Percentiles rank a stretch among this genome's conserved stretches.
Evolutionary conservation across 2,888 invertebrate genomes (phyloP).

Genomic region (Acleris holmiana): DNA sequence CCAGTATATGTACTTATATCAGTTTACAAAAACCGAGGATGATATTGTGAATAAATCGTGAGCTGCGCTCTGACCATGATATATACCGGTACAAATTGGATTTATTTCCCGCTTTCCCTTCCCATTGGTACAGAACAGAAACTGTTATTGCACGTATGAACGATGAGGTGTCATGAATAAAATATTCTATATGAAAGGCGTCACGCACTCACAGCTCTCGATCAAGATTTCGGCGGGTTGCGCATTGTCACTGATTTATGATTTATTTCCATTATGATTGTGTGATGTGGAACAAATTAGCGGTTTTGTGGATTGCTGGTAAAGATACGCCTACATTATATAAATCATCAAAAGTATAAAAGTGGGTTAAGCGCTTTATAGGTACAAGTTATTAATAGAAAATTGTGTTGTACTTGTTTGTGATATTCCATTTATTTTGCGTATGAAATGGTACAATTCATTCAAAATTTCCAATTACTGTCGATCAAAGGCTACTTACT

Average conservation of each 20-base stretch:
- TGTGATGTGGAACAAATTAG: slow-evolving; percentile 6
- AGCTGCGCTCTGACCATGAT: slow-evolving; percentile 74
- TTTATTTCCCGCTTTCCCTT: slow-evolving; percentile 75
- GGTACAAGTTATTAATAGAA: too few species aligned
- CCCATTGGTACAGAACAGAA: slow-evolving; percentile 71
- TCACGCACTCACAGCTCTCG: slow-evolving; percentile 56
- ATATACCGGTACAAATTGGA: slow-evolving; percentile 80
- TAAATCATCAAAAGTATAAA: background rate
- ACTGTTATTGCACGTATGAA: slow-evolving; percentile 78
- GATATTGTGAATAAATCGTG: slow-evolving; percentile 76
- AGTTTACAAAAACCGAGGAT: slow-evolving; percentile 43
- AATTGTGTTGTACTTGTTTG: too few species aligned
- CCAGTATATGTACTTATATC: slow-evolving; percentile 44
- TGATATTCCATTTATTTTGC: too few species aligned
- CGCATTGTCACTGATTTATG: slow-evolving; percentile 32
- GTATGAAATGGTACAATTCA: too few species aligned
- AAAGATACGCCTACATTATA: background rate
- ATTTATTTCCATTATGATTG: slow-evolving; percentile 16
- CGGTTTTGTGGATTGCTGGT: background rate
- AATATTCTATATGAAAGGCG: slow-evolving; percentile 67
- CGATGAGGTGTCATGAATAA: slow-evolving; percentile 77
- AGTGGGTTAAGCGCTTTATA: too few species aligned
- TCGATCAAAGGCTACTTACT: too few species aligned
- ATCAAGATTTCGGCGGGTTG: slow-evolving; percentile 29
- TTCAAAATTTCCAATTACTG: too few species aligned